Evolutionary conservation across 1,140 invertebrate species (phyloP), one percentile per base, ranked within the genome.

Genomic region (Pseudomyrmex gracilis): DNA sequence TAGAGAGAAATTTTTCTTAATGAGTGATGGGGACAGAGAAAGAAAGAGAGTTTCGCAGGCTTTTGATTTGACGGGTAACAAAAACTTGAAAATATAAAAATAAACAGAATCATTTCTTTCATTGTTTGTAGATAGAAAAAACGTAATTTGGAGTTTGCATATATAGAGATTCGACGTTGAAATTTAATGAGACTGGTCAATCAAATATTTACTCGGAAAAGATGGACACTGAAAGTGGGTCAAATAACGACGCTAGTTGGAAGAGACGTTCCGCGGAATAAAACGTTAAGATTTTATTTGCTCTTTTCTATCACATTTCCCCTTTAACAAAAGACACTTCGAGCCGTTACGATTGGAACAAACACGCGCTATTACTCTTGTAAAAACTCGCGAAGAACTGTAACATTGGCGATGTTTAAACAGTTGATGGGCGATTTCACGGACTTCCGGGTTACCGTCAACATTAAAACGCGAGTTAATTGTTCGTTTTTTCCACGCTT

Each of bases 201-300:
- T 71, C 66, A 49, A 71, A 80, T 80, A 70, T 80, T 80, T 80
- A 53, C 45, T 13, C 17, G 70, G 53, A 53, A 70, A 57, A 58
- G 55, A 80, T 58, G 22, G 2, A n/a, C 34, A 34, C 53, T 47
- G 10, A 12, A 58, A 71, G 12, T 70, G 22, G 51, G 34, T 70
- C 76, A 24, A 58, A 58, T 15, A 49, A 49, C 47, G 12, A 43
- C 43, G 12, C 13, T 22, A 57, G 20, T 8, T 53, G 12, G 71
- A 34, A 34, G 8, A 53, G 43, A 34, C 43, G 20, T 3, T 24
- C 12, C 8, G 12, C 51, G 64, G 66, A 53, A 55, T 66, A 45
- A 70, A 70, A 80, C 43, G 12, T 58, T 34, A 22, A 80, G 66
- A 80, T 80, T 58, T 22, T 58, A 12, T 80, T 80, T 80, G 58